Conservation (phyloP, 2,113 vertebrate genomes). For the Mormoops blainvillei region DNA sequence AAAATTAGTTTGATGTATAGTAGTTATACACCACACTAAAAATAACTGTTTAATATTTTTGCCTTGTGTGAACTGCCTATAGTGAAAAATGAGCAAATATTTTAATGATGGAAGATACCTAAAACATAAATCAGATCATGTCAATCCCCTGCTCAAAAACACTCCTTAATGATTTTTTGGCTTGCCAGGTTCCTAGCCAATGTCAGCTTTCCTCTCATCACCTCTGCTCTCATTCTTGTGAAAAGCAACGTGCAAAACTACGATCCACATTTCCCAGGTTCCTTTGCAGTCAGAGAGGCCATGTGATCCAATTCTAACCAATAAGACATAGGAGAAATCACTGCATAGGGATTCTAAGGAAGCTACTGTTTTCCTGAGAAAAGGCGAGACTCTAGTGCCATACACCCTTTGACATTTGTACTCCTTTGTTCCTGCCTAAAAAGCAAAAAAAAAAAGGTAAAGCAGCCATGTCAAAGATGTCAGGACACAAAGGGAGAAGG, state of each 20-base stretch:
- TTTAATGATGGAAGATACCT: not conserved
- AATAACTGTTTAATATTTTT: slow-evolving; percentile 57
- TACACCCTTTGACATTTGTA: not conserved
- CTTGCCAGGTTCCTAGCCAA: not conserved
- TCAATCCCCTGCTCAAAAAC: not conserved
- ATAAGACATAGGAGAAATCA: not conserved
- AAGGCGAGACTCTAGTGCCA: not conserved
- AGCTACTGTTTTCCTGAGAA: not conserved
- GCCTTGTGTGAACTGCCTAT: slow-evolving; percentile 53
- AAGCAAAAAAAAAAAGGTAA: not conserved
- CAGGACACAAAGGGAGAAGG: not conserved
- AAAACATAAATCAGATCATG: not conserved
- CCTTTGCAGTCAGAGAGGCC: not conserved
- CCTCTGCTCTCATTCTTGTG: not conserved
- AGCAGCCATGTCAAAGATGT: not conserved
- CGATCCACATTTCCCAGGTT: not conserved
- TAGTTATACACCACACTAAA: slow-evolving; percentile 64
- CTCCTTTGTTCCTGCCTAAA: not conserved
- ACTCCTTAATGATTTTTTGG: not conserved
- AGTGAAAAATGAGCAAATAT: not conserved
- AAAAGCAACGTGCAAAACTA: not conserved
- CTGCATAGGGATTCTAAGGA: not conserved
- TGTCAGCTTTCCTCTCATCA: not conserved
- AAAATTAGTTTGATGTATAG: slow-evolving; percentile 74
- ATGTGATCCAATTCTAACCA: not conserved